phyloP scores from a whole-genome alignment of 2,113 vertebrate genomes.

The Pao palembangensis region DNA sequence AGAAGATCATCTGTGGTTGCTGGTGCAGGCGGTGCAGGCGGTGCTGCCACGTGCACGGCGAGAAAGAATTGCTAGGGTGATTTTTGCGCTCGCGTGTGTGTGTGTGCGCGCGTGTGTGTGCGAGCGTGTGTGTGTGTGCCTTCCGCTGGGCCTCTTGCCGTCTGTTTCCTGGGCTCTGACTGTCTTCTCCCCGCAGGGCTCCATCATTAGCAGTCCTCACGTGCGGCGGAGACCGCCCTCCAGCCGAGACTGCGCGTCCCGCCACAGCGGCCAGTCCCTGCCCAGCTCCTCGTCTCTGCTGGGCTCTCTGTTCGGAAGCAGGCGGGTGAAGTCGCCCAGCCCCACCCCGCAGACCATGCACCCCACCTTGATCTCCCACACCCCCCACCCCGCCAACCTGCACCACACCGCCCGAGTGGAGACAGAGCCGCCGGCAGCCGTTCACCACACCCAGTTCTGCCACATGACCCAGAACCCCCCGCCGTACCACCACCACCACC shows the following conservation, averaged over 20 bases:
- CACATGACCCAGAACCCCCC: slow-evolving; percentile 88
- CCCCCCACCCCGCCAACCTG: slow-evolving; percentile 70
- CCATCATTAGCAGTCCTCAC: slow-evolving; percentile 99
- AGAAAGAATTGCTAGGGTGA: not conserved
- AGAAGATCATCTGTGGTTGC: slow-evolving; percentile 13
- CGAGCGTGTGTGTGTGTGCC: not conserved
- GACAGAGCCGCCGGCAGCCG: slow-evolving; percentile 69
- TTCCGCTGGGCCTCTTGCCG: not conserved
- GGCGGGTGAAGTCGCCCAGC: slow-evolving; percentile 80
- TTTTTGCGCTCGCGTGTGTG: too few species aligned
- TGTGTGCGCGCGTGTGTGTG: not conserved
- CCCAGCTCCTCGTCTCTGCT: slow-evolving; percentile 92
- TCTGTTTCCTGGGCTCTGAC: slow-evolving; percentile 14
- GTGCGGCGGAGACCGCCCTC: slow-evolving; percentile 87
- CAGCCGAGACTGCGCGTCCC: slow-evolving; percentile 89
- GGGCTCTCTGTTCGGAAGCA: slow-evolving; percentile 89
- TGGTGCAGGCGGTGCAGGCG: not conserved
- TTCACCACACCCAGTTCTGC: slow-evolving; percentile 85
- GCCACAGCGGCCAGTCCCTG: slow-evolving; percentile 87
- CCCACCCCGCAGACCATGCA: slow-evolving; percentile 71
- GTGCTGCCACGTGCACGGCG: not conserved
- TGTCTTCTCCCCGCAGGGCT: slow-evolving; percentile 79
- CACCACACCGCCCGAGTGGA: slow-evolving; percentile 79
- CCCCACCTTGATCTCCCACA: slow-evolving; percentile 79
- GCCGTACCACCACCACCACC: slow-evolving; percentile 94